Evolutionary conservation across 2,113 vertebrate genomes (phyloP), one percentile per base, ranked within the genome.

Genomic region (Brachionichthys hirsutus): DNA sequence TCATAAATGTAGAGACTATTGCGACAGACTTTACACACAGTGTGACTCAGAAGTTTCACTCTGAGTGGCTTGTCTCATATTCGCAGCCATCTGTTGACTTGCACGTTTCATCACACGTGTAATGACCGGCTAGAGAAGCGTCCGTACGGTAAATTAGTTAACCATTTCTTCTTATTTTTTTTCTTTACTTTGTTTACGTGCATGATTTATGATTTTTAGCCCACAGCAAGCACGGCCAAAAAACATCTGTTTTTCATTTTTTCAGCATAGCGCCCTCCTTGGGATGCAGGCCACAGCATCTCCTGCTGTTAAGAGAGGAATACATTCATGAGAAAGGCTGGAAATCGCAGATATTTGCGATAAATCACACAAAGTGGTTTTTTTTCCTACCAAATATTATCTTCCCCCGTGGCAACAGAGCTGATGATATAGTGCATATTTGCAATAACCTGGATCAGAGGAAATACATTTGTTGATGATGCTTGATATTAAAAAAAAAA

Each of bases 21-120:
- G 9, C 24, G 51, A 57, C 44, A 35, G 19, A 13, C 14, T 12
- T 5, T 11, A 30, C 44, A 6, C 41, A 59, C 12, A 56, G 19
- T 54, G 62, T 57, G 70, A 75, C 45, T 54, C 34, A 6, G 5
- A 13, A 54, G 46, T 83, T 84, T 83, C 64, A 6, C n/a, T 73
- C 15, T 75, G 54, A 73, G 43, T 69, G n/a, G 40, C 47, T 22
- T 4, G 42, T 24, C 43, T 64, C 46, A 54, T 66, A 68, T 75
- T 77, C 41, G 47, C 12, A 62, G 18, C 22, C 40, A 54, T 62
- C 52, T 62, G 48, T 22, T 52, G 16, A 53, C 49, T n/a, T 30
- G 18, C 24, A 52, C 12, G 36, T 62, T 73, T 67, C 7, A 12
- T 45, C 36, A 17, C 57, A 51, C 4, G 18, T 57, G 51, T 42